phyloP scores from a whole-genome alignment of 2,797 vertebrate genomes.

The Pseudochirops cupreus region DNA sequence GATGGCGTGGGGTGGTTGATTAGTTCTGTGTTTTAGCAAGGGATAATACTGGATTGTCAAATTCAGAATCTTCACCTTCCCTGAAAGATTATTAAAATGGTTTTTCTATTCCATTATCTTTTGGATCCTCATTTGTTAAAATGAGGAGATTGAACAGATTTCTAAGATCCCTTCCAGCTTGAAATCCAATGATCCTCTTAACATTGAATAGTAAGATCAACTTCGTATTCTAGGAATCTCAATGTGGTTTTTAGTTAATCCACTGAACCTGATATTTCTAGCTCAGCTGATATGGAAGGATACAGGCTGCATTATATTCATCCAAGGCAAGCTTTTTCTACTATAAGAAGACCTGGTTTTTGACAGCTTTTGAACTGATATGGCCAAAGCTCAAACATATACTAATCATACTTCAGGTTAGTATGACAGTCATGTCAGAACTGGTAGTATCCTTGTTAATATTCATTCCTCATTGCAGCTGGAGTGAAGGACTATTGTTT shows the following conservation, averaged over 20 bases:
- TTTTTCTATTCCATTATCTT: slow-evolving; percentile 27
- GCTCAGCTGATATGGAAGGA: slow-evolving; percentile 7
- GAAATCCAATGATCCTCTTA: neutral
- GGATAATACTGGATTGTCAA: neutral
- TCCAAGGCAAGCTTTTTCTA: slow-evolving; percentile 4
- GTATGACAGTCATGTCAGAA: neutral
- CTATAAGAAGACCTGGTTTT: slow-evolving; percentile 8
- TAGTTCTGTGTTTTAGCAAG: slow-evolving; percentile 2
- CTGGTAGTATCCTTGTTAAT: neutral
- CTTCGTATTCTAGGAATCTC: slow-evolving; percentile 11
- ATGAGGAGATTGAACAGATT: neutral
- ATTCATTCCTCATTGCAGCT: neutral
- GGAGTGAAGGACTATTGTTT: slow-evolving; percentile 23
- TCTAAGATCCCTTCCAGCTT: neutral
- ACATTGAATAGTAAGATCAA: neutral
- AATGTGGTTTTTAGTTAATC: neutral
- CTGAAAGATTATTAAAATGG: slow-evolving; percentile 44
- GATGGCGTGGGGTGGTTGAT: neutral
- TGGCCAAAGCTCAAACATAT: slow-evolving; percentile 9
- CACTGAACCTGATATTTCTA: neutral
- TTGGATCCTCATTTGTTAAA: slow-evolving; percentile 1
- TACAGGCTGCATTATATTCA: neutral
- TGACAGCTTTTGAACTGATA: slow-evolving; percentile 10
- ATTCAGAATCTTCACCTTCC: slow-evolving; percentile 11
- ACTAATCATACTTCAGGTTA: neutral